Conservation (phyloP, 2,888 invertebrate species). For the Rhaphigaster nebulosa region DNA sequence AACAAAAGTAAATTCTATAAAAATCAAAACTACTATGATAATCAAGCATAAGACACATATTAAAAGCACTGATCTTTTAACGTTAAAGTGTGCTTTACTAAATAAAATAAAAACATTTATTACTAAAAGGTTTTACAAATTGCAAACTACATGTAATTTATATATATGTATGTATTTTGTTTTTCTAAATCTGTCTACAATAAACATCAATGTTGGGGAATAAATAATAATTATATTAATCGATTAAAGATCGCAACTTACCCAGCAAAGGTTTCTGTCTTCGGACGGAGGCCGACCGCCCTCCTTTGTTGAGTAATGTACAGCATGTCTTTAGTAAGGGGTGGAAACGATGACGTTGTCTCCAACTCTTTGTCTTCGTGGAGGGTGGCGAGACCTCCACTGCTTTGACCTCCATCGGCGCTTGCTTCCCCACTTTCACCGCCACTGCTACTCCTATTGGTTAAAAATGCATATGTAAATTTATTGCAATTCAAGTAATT, state of each 20-base stretch:
- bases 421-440: constrained; percentile 65
- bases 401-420: constrained; percentile 58
- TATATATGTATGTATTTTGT: no score
- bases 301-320: constrained; percentile 83
- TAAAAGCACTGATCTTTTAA: constrained; percentile 40
- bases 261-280: constrained; percentile 78
- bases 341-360: constrained; percentile 69
- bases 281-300: constrained; percentile 75
- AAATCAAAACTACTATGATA: not conserved
- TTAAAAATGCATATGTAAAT: no score
- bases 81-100: not conserved
- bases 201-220: not conserved
- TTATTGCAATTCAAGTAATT: no score
- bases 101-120: not conserved
- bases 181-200: not conserved
- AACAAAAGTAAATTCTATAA: not conserved
- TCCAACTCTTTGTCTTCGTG: constrained; percentile 85
- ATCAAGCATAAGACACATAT: no score
- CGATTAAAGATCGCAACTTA: constrained; percentile 68
- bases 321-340: constrained; percentile 84
- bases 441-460: constrained; percentile 42
- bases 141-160: not conserved
- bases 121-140: not conserved
- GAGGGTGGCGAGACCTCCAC: constrained; percentile 78
- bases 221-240: not conserved